Base-by-base conservation (phyloP, 2,888 invertebrate genomes). In the Sinodicranocentrus sp. region DNA sequence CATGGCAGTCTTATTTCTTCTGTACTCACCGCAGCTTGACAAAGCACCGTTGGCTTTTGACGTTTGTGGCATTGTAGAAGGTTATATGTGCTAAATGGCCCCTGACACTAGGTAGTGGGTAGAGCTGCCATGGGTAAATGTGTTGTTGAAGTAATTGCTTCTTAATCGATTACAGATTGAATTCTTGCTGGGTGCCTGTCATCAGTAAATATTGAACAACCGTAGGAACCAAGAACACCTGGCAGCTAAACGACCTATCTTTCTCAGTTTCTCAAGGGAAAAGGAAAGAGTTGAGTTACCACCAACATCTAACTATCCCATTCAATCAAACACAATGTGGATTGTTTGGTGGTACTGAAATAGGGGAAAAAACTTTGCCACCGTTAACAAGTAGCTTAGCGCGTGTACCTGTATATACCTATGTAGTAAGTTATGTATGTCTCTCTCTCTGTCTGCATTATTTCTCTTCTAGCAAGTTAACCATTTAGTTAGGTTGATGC, bases 141-240 rank as follows among this genome's bases (percentile, higher is more conserved):
- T 1, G 43, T 44, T 33, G 57, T 67, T 57, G 59, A 33, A 54
- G 73, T 82, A 75, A 82, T 82, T 82, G 75, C 82, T 68, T 59
- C 82, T 68, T 82, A 82, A 82, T 82, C 82, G 82, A 82, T 82
- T 75, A 68, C 82, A 73, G 59, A 82, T 82, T 82, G 48, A 75
- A 75, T 73, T 43, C 75, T 68, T 67, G 65, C 61, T 48, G 82
- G 82, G 67, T 67, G 68, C 82, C 59, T 68, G 75, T 68, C 82
- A 67, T 75, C 75, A 82, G 59, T 48, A 73, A 72, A 80, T 67
- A 79, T 73, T 73, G 52, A 73, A 73, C 63, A 79, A 79, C 48
- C 61, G 68, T 75, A 77, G 61, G 33, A 65, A 43, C 72, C 21
- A n/a, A 19, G 73, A 80, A 80, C 80, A 80, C 80, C 80, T 80